These are phyloP conservation scores for Petrocephalus schoutedeni DNA, from an alignment of 2,797 vertebrate genomes.

Conservation along the genomic window DNA sequence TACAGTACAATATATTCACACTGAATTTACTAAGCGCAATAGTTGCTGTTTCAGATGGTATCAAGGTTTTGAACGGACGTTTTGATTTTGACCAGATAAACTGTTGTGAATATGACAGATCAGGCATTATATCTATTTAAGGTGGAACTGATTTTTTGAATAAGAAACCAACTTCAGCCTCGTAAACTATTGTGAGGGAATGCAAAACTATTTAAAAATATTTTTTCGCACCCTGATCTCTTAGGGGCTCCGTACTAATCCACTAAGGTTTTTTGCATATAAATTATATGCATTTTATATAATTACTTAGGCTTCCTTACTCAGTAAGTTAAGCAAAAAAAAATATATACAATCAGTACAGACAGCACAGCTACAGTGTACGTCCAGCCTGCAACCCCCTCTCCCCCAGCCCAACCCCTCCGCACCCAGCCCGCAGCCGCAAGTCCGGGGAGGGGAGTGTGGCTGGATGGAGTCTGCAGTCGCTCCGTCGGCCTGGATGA, in stretches of 20 bases:
- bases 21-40: too few species aligned
- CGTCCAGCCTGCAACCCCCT: background rate
- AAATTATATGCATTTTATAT: background rate
- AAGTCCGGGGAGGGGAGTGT: background rate
- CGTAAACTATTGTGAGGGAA: too few species aligned
- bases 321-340: background rate
- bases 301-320: background rate
- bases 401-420: background rate
- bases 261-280: background rate
- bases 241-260: background rate
- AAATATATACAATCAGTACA: background rate
- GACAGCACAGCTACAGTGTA: background rate
- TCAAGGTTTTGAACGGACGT: too few species aligned
- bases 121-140: too few species aligned
- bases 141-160: too few species aligned
- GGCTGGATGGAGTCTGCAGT: slow-evolving; percentile 23
- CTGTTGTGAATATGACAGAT: too few species aligned
- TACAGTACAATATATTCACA: too few species aligned
- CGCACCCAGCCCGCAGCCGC: background rate
- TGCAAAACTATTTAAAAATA: too few species aligned
- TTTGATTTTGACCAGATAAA: too few species aligned
- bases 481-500: slow-evolving; percentile 11
- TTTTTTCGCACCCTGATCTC: too few species aligned
- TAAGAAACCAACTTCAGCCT: too few species aligned
- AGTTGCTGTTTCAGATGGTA: too few species aligned